A percentile compares a stretch with the other conserved stretches of the same genome.
Conservation (phyloP, 2,797 vertebrate species). For the Typhlichthys subterraneus region DNA sequence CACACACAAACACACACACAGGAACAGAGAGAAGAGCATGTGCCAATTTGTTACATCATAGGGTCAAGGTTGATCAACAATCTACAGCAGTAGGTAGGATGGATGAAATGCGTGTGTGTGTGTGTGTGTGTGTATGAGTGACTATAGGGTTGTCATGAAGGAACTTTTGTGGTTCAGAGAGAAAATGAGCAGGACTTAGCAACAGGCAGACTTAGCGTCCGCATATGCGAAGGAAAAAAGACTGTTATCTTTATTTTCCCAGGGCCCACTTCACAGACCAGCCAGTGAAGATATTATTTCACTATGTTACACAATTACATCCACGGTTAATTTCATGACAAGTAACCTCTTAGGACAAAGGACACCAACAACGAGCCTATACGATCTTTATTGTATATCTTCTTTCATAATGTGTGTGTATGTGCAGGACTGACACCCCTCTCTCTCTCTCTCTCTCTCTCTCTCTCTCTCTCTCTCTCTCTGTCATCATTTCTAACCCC, state of each 20-base stretch:
- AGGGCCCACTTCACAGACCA: neutral
- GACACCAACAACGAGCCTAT: neutral
- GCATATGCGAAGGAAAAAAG: neutral
- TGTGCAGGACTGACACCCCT: neutral
- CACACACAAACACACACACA: slow-evolving; percentile 2
- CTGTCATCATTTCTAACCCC: slow-evolving; percentile 1
- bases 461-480: too few relatives aligned
- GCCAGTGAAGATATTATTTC: slow-evolving; percentile 8
- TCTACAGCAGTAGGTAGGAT: slow-evolving; percentile 12
- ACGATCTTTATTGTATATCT: neutral
- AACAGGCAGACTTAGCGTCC: neutral
- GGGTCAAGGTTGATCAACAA: slow-evolving; percentile 37
- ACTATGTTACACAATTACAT: neutral
- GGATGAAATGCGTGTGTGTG: slow-evolving; percentile 23
- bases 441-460: too few relatives aligned
- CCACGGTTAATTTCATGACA: neutral
- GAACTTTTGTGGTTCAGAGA: neutral
- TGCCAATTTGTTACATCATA: slow-evolving; percentile 50
- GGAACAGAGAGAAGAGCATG: neutral
- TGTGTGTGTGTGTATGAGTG: slow-evolving; percentile 2
- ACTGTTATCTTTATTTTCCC: slow-evolving; percentile 13
- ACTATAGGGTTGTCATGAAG: neutral
- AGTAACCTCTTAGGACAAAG: neutral
- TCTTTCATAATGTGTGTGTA: neutral
- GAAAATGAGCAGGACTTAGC: neutral